Evolutionary conservation across 2,113 vertebrate species (phyloP), one percentile per base, ranked within the genome.

Genomic region (Castor canadensis): DNA sequence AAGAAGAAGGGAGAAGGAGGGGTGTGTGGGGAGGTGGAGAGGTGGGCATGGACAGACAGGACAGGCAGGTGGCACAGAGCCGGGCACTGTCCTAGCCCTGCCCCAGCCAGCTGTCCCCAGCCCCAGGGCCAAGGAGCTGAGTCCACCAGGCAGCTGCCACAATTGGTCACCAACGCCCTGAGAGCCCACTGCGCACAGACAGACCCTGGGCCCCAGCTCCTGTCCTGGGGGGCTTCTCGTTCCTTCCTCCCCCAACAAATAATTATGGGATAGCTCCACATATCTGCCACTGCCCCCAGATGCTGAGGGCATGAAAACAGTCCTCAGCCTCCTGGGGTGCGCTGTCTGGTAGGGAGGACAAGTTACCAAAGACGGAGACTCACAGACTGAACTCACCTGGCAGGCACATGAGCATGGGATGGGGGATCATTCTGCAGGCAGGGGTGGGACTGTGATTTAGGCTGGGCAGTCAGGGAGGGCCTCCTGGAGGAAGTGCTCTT

Each of bases 1-100:
- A 96, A 91, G 95, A 93, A 96, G 96, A 95, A 82, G 94, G 0
- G 49, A 95, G 45, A 84, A 64, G 38, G 87, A 90, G 91, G 76
- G 69, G n/a, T n/a, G n/a, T n/a, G n/a, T n/a, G n/a, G n/a, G 87
- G 0, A 17, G 19, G 54, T 49, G 72, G 38, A 49, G 20, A 19
- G 9, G 24, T 2, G 8, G 1, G 11, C 10, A 58, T 28, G 54
- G 88, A 52, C n/a, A 32, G 81, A 89, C 47, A 58, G n/a, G 38
- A 93, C 77, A 72, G 12, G 52, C 58, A 47, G 38, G 24, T 20
- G 54, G 82, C 38, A 16, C 3, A 5, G 28, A 80, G 43, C 26
- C n/a, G 15, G 30, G n/a, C 85, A 3, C 49, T 9, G 72, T 19
- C 22, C 47, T 32, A 30, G 87, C 45, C 86, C 76, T 81, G 76